Conservation (phyloP, 2,797 vertebrate species). For the Holocentrus rufus region DNA sequence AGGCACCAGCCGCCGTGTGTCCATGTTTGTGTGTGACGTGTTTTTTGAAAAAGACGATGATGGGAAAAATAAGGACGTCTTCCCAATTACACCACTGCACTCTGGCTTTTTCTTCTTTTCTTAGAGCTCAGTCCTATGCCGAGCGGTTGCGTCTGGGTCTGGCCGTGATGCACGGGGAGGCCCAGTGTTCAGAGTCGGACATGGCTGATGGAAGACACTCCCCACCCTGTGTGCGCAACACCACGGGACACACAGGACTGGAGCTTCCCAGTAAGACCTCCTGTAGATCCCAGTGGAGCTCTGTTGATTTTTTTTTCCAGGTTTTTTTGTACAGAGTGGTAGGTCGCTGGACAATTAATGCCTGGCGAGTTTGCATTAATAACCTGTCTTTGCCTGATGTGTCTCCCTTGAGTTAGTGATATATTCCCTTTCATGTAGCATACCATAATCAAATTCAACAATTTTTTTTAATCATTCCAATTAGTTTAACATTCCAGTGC, state of each 20-base stretch:
- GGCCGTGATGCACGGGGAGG: constrained; percentile 97
- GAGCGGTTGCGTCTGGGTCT: constrained; percentile 94
- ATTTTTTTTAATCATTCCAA: neutral
- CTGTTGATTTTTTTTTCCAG: neutral
- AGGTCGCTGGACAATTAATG: neutral
- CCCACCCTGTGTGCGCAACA: constrained; percentile 93
- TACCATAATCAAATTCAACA: constrained; percentile 9
- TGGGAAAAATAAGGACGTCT: neutral
- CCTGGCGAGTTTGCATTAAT: constrained; percentile 6
- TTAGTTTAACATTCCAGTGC: constrained; percentile 22
- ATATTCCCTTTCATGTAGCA: constrained; percentile 9
- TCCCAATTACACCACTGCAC: neutral
- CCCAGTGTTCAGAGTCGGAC: constrained; percentile 96
- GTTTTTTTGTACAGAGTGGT: constrained; percentile 24
- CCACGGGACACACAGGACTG: constrained; percentile 90
- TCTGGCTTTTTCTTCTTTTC: neutral
- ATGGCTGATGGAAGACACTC: constrained; percentile 98
- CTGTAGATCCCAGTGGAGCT: constrained; percentile 2
- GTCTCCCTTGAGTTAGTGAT: constrained; percentile 7
- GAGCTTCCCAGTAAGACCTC: constrained; percentile 92
- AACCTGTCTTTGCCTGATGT: constrained; percentile 15
- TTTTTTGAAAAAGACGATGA: neutral
- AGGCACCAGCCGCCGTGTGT: no score
- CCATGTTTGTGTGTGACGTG: no score
- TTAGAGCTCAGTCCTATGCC: constrained; percentile 95